Base-by-base conservation (phyloP, 2,888 invertebrate genomes). In the Epistrophella euchroma region DNA sequence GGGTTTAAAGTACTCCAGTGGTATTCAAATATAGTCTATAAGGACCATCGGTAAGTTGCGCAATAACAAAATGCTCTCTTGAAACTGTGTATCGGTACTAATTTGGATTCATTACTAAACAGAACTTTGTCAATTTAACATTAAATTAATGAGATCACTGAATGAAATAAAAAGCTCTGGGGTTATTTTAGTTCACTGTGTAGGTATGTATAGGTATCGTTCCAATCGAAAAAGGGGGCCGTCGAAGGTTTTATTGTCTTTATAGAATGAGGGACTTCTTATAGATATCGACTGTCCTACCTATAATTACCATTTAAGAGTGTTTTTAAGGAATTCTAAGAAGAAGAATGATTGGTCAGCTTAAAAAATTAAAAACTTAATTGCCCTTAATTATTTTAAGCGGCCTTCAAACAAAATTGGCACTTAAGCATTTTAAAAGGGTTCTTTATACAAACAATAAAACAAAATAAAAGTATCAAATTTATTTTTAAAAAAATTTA, bases 71-170 rank as follows among this genome's bases (percentile, higher is more conserved):
- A 84, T 52, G 37, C 22, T 68, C 50, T 40, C 56, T 52, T 19
- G 37, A 58, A 60, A 68, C 43, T 19, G 70, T 35, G 68, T 32
- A 32, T n/a, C n/a, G 32, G 32, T 37, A 50, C 64, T 71, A 64
- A 58, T 66, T 75, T 73, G 79, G 52, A 78, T 80, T 62, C 66
- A 56, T 47, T 58, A 35, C 55, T 22, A 43, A 68, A 60, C 19
- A 55, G 68, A 74, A 56, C 52, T 47, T 78, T 64, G 68, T 78
- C 83, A 83, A 70, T 78, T 60, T 74, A 40, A 62, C 66, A 56
- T 83, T 62, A 78, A 83, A 83, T 68, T 74, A 73, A 78, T 73
- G 80, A 70, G 74, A 80, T 74, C 80, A 70, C 35, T 28, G 60
- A 62, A 40, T 62, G 68, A 73, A 73, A 45, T 78, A 52, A 66